These are phyloP conservation scores for Anisognathus igniventris DNA, from an alignment of 2,797 vertebrate genomes.

Conservation along the genomic window DNA sequence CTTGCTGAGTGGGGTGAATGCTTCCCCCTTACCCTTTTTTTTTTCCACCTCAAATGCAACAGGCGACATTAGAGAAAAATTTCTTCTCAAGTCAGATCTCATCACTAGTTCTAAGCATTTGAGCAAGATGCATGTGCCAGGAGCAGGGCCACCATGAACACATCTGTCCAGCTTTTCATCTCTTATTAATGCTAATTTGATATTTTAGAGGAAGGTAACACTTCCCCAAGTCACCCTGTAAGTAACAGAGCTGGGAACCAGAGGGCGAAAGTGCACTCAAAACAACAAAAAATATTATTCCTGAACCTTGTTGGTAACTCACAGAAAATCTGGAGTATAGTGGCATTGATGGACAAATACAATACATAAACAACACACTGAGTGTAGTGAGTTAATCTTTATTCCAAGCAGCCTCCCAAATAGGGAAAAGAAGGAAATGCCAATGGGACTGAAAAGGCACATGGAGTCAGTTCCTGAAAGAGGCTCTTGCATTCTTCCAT, in stretches of 20 bases:
- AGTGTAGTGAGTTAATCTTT: neutral
- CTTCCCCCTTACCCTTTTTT: neutral
- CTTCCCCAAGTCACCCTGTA: neutral
- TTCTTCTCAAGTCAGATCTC: neutral
- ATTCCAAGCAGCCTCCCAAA: neutral
- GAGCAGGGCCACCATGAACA: neutral
- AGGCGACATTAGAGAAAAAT: rapidly evolving
- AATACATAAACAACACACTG: neutral
- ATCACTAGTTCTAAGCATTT: neutral
- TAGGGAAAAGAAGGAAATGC: neutral
- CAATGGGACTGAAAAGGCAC: neutral
- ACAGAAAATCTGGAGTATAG: neutral
- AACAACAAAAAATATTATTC: neutral
- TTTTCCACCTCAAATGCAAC: neutral
- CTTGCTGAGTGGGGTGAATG: neutral
- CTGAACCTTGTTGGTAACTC: neutral
- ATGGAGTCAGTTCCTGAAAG: neutral
- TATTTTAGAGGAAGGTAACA: neutral
- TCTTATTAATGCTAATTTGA: neutral
- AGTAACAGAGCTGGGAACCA: neutral
- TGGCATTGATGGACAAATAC: neutral
- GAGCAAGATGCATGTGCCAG: neutral
- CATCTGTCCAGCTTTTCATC: neutral
- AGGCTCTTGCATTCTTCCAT: neutral
- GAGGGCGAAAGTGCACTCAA: neutral